Conservation (phyloP, 2,113 vertebrate genomes). For the human (Homo sapiens) region GRCh38 chr5:159836501-159837000, state of each 20-base stretch:
- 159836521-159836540: not conserved
- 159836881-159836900: not conserved
- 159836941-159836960: not conserved
- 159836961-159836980: not conserved
- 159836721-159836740: not conserved
- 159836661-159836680: not conserved
- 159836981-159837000: not conserved
- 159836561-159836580: not conserved
- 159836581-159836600: not conserved
- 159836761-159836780: not conserved
- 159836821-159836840: not conserved
- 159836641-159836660: too few species aligned
- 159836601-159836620: not conserved
- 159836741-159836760: not conserved
- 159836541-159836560: not conserved
- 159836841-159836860: not conserved
- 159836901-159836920: not conserved
- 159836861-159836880: not conserved
- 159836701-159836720: not conserved
- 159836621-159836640: not conserved
- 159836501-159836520: not conserved
- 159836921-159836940: not conserved
- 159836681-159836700: rapidly evolving
- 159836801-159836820: not conserved
- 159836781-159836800: not conserved